These are phyloP conservation scores for Ginglymostoma cirratum DNA, from an alignment of 2,113 vertebrate genomes.

Conservation along the genomic window DNA sequence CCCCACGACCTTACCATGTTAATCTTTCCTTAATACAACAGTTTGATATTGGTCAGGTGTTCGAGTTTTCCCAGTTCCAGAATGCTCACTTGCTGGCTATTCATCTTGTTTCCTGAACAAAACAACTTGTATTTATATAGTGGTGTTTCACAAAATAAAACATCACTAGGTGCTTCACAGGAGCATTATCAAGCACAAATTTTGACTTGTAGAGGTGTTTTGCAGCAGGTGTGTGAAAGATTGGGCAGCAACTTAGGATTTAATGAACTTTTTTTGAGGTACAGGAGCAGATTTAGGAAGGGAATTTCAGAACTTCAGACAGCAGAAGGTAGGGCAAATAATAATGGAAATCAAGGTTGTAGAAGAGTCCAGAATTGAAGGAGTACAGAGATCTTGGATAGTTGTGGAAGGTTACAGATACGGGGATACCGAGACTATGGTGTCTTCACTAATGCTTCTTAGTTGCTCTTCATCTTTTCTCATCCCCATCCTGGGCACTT, in stretches of 20 bases:
- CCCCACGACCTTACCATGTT: background rate
- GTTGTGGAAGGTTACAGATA: background rate
- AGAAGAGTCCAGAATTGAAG: too few relatives aligned
- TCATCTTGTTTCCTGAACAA: background rate
- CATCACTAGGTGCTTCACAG: background rate
- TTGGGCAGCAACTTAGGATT: too few relatives aligned
- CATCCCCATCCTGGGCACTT: too few relatives aligned
- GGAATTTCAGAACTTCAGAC: too few relatives aligned
- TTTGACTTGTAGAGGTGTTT: too few relatives aligned
- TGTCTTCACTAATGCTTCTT: background rate
- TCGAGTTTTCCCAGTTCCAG: background rate
- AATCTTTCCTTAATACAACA: background rate
- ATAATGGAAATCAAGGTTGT: too few relatives aligned
- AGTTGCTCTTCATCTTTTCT: background rate
- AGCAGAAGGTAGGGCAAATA: too few relatives aligned
- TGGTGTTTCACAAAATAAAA: too few relatives aligned
- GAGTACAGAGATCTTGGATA: too few relatives aligned
- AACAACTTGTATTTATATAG: background rate
- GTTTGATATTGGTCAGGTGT: background rate
- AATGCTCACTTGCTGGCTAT: background rate
- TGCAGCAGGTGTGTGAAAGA: too few relatives aligned
- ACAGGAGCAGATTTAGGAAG: too few relatives aligned
- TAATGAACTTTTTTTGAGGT: too few relatives aligned
- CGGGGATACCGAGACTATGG: background rate
- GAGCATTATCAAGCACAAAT: background rate